phyloP scores from a whole-genome alignment of 2,888 invertebrate species.

The Apantesis nais region DNA sequence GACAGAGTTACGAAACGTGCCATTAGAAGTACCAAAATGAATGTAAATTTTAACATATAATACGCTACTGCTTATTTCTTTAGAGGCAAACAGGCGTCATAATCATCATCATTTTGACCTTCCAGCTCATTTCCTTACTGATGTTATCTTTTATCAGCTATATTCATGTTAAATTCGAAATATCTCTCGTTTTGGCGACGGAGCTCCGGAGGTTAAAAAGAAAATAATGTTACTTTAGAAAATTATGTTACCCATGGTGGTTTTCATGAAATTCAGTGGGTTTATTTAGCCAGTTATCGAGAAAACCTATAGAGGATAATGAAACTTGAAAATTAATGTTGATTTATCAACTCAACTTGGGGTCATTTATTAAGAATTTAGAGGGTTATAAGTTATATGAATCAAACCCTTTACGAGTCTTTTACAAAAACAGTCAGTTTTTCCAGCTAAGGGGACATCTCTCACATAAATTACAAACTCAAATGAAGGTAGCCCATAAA shows the following conservation, averaged over 20 bases:
- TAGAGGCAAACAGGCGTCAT: not conserved
- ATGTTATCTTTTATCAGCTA: not conserved
- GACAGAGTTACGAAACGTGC: not conserved
- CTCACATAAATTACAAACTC: conserved; percentile 17
- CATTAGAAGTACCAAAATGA: not conserved
- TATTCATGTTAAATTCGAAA: not conserved
- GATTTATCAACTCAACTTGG: not conserved
- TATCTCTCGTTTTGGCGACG: not conserved
- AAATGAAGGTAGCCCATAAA: conserved; percentile 29
- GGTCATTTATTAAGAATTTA: not conserved
- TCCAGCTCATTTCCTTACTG: not conserved
- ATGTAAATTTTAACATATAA: not conserved
- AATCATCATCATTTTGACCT: not conserved
- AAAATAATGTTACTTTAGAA: no score
- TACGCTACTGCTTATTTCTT: not conserved
- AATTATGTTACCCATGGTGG: not conserved
- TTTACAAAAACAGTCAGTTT: not conserved
- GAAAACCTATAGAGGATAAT: not conserved
- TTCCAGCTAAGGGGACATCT: not conserved
- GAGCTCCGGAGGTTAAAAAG: not conserved
- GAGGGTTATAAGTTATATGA: not conserved
- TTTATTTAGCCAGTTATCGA: no score
- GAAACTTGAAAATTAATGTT: no score
- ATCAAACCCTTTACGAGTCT: not conserved
- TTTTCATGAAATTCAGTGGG: not conserved